Percentiles rank a stretch among this genome's conserved stretches.
Evolutionary conservation across 2,888 invertebrate species (phyloP).

Genomic region (Pristionchus entomophagus): DNA sequence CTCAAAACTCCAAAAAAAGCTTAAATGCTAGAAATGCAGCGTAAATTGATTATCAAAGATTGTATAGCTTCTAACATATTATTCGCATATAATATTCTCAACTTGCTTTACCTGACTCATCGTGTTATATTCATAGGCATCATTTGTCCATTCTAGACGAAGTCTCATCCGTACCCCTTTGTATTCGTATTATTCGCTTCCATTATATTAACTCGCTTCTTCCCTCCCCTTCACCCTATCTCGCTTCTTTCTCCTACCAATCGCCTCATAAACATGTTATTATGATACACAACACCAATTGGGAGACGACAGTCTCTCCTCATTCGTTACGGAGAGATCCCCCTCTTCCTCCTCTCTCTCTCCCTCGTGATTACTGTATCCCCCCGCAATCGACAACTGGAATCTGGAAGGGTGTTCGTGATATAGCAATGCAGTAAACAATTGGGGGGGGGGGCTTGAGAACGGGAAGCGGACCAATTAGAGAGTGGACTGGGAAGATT

Average conservation of each 20-base stretch:
- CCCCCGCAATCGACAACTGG: neutral
- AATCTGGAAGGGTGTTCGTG: neutral
- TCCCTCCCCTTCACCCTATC: neutral
- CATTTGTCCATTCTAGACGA: conserved; percentile 2
- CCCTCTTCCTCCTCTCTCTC: neutral
- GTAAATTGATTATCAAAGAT: neutral
- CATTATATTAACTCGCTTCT: conserved; percentile 30
- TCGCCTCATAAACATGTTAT: conserved; percentile 41
- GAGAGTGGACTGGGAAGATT: neutral
- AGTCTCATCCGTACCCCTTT: neutral
- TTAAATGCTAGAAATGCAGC: neutral
- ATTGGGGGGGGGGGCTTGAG: neutral
- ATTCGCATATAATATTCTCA: neutral
- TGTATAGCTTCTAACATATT: conserved; percentile 32
- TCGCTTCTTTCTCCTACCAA: neutral
- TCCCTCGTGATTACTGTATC: neutral
- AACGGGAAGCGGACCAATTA: conserved; percentile 7
- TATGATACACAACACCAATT: conserved; percentile 37
- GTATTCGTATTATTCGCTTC: conserved; percentile 22
- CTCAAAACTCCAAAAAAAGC: conserved; percentile 8
- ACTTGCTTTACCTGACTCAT: neutral
- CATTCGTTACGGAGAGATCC: too few species aligned
- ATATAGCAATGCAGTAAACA: conserved; percentile 18
- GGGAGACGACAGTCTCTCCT: neutral
- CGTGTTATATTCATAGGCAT: conserved; percentile 31